Conservation (phyloP, 2,888 invertebrate species). For the Celastrina argiolus region DNA sequence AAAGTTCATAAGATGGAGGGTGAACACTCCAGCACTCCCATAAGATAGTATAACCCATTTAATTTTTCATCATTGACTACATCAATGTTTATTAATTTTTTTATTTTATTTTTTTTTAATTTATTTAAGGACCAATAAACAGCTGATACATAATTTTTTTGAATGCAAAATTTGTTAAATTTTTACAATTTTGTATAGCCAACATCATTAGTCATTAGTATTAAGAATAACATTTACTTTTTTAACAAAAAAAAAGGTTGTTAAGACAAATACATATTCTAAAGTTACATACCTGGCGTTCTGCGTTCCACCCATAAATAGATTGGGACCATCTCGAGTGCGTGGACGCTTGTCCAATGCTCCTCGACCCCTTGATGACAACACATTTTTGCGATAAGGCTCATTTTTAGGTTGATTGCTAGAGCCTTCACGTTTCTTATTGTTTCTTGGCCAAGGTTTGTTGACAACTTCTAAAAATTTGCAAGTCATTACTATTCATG, state of each 20-base stretch:
- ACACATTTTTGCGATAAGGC: constrained; percentile 80
- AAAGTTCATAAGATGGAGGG: too few species aligned
- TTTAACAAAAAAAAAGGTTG: not conserved
- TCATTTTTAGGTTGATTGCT: constrained; percentile 79
- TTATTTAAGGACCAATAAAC: too few species aligned
- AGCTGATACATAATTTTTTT: too few species aligned
- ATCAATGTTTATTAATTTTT: too few species aligned
- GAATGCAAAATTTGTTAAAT: too few species aligned
- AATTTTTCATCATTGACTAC: too few species aligned
- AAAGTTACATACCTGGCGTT: constrained; percentile 75
- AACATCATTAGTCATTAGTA: too few species aligned
- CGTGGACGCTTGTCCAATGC: constrained; percentile 85
- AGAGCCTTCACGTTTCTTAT: constrained; percentile 82
- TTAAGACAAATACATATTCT: not conserved
- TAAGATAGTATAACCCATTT: too few species aligned
- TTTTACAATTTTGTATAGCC: too few species aligned
- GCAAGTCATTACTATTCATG: constrained; percentile 8
- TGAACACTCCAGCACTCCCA: too few species aligned
- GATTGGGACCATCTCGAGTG: constrained; percentile 76
- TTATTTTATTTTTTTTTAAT: too few species aligned
- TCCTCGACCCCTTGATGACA: constrained; percentile 81
- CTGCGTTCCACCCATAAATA: constrained; percentile 81
- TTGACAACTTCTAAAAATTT: constrained; percentile 55
- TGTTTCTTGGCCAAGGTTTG: constrained; percentile 81
- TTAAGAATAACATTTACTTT: too few species aligned